Conservation (phyloP, 2,797 vertebrate genomes). For the Vespertilio murinus region DNA sequence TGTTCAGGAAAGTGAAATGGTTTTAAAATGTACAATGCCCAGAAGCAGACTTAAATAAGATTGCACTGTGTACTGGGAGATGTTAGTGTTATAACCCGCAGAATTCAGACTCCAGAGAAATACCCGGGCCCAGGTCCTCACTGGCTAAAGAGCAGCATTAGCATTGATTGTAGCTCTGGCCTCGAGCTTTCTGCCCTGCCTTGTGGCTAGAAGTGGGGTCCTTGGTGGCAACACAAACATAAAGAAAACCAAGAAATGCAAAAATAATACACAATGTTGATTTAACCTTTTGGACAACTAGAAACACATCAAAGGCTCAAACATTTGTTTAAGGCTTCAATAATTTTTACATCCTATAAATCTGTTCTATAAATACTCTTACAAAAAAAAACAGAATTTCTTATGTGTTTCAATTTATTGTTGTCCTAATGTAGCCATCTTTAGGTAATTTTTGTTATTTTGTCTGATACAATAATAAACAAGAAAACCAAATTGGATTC, state of each 20-base stretch:
- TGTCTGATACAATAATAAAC: constrained; percentile 15
- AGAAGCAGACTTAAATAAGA: constrained; percentile 76
- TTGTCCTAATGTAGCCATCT: constrained; percentile 18
- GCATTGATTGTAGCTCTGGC: constrained; percentile 71
- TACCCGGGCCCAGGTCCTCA: constrained; percentile 71
- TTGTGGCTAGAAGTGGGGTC: constrained; percentile 52
- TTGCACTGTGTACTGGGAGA: constrained; percentile 56
- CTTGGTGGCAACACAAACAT: not conserved
- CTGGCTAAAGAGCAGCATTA: constrained; percentile 75
- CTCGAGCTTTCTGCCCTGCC: constrained; percentile 51
- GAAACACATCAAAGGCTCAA: constrained; percentile 40
- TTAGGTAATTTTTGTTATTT: not conserved
- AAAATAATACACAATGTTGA: constrained; percentile 7
- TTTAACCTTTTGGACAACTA: constrained; percentile 51
- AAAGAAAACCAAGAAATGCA: constrained; percentile 21
- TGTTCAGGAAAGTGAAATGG: constrained; percentile 64
- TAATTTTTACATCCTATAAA: constrained; percentile 33
- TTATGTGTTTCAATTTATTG: constrained; percentile 53
- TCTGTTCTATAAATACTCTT: not conserved
- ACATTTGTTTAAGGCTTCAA: constrained; percentile 54
- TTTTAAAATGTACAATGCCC: constrained; percentile 71
- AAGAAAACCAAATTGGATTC: not conserved
- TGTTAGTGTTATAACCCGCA: constrained; percentile 69
- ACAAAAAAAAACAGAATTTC: constrained; percentile 36
- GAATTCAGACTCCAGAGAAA: constrained; percentile 74